A percentile compares a stretch with the other conserved stretches of the same genome.
Evolutionary conservation across 2,113 vertebrate species (phyloP).

Genomic region (Erythrolamprus reginae): DNA sequence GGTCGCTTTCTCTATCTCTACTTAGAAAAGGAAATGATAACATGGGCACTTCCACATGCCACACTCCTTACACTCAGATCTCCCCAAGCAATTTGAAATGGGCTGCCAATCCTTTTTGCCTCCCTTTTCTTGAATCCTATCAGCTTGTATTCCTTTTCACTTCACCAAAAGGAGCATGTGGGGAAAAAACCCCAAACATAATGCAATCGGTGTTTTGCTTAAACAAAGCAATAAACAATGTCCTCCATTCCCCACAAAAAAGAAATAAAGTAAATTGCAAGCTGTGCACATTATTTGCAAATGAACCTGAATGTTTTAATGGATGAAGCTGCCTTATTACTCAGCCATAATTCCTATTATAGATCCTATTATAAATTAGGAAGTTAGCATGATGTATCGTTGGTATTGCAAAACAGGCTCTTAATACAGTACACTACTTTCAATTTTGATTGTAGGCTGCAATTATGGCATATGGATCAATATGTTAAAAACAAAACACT

Average conservation of each 20-base stretch:
- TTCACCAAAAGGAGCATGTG: neutral
- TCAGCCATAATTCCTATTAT: neutral
- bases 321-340: neutral
- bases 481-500: neutral
- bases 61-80: neutral
- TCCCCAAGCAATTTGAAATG: neutral
- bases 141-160: neutral
- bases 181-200: neutral
- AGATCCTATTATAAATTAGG: neutral
- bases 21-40: neutral
- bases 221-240: neutral
- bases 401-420: neutral
- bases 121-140: neutral
- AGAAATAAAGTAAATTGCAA: neutral
- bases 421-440: neutral
- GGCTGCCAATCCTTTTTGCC: neutral
- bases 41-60: neutral
- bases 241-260: neutral
- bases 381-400: neutral
- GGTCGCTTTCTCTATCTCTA: neutral
- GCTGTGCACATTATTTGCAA: neutral
- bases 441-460: neutral
- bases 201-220: neutral
- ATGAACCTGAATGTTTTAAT: neutral
- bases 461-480: neutral